phyloP scores from a whole-genome alignment of 2,113 vertebrate genomes.

The Rissa tridactyla region DNA sequence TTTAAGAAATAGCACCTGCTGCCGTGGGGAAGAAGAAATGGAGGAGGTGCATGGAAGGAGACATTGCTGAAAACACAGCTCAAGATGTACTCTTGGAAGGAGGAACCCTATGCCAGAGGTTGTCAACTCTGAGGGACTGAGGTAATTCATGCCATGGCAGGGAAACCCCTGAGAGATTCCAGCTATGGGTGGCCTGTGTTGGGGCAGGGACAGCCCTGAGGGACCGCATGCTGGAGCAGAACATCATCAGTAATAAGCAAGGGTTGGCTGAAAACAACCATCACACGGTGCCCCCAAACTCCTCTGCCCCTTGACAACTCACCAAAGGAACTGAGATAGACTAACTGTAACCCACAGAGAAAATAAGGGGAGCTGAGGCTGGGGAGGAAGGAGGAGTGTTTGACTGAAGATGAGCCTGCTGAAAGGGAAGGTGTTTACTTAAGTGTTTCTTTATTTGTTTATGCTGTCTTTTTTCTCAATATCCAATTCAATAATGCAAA shows the following conservation, averaged over 20 bases:
- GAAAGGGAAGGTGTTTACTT: background rate
- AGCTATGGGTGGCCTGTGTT: background rate
- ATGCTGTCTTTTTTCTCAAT: background rate
- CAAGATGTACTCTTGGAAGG: background rate
- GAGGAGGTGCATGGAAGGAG: background rate
- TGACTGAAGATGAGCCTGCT: background rate
- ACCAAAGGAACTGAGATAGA: background rate
- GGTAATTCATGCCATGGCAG: background rate
- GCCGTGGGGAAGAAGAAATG: background rate
- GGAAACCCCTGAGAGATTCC: background rate
- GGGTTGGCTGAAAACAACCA: background rate
- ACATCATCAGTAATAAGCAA: background rate
- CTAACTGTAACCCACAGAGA: rapidly evolving
- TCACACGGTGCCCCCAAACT: rapidly evolving
- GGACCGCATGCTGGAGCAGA: background rate
- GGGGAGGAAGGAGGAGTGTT: background rate
- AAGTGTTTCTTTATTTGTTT: background rate
- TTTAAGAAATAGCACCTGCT: background rate
- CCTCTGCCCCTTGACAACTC: background rate
- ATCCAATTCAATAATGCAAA: background rate
- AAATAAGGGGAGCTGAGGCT: background rate
- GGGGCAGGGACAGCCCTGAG: background rate
- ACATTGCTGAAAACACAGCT: background rate
- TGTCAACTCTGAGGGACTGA: background rate
- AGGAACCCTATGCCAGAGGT: background rate